Base-by-base conservation (phyloP, 2,113 vertebrate genomes). In the Callionymus lyra region DNA sequence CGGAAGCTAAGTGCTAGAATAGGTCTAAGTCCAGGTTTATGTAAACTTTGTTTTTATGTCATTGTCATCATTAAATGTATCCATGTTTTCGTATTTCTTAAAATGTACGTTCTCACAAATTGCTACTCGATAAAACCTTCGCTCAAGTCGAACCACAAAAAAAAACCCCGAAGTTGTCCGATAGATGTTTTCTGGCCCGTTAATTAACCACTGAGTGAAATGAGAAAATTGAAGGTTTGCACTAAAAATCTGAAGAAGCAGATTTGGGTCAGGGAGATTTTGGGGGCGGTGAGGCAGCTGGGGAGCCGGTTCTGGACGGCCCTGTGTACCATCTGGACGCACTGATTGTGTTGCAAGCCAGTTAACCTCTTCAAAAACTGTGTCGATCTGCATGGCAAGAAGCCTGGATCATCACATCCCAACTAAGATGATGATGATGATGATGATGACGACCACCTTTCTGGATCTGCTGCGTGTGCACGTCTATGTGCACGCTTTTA, bases 241-340 rank as follows among this genome's bases (percentile, higher is more conserved):
- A 35, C 44, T 59, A 48, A 47, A n/a, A 65, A 37, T 59, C 34
- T 40, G 45, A 59, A 65, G 53, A 57, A 69, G 51, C 61, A 79
- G 64, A 82, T 77, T 76, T 77, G 46, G 80, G 80, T 81, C 80
- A 79, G 59, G 60, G 65, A 81, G 65, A 77, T 80, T 72, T n/a
- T 77, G 76, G 63, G 35, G 67, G 57, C 59, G 65, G 67, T 53
- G 40, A 49, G 62, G 65, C 68, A 56, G 68, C 71, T 65, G 71
- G 65, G 56, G 67, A 70, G 69, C 76, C 66, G 64, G 71, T 75
- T 59, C 56, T 62, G 69, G 65, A 70, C 73, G 67, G 63, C 67
- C 65, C 74, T 67, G 59, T 68, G 49, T 56, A 55, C 69, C 72
- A 72, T 79, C 78, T 81, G 80, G 65, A 77, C 74, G 62, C 47